phyloP scores from a whole-genome alignment of 2,888 invertebrate species.

The Ferrisia virgata region DNA sequence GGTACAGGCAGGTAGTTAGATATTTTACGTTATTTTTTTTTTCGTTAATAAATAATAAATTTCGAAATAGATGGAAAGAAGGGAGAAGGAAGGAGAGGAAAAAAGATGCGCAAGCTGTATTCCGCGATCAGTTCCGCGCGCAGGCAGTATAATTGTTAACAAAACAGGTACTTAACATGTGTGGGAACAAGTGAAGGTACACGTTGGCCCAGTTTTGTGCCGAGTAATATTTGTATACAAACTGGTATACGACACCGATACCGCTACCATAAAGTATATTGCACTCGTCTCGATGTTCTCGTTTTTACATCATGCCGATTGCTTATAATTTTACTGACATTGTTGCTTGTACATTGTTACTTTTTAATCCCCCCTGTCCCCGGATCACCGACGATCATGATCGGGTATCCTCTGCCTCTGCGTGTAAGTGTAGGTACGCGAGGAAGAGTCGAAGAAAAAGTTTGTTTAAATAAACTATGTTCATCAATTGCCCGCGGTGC shows the following conservation, averaged over 20 bases:
- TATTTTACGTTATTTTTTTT: no score
- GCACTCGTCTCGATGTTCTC: conserved; percentile 40
- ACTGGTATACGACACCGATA: conserved; percentile 44
- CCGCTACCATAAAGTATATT: conserved; percentile 44
- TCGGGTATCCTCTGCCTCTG: not conserved
- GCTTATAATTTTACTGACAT: conserved; percentile 39
- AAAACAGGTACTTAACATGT: conserved; percentile 43
- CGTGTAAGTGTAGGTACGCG: not conserved
- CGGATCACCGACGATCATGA: no score
- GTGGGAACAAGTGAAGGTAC: conserved; percentile 45
- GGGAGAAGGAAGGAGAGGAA: not conserved
- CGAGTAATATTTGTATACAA: conserved; percentile 45
- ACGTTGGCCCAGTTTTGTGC: conserved; percentile 44
- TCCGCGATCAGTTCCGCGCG: conserved; percentile 17
- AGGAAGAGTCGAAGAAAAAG: not conserved
- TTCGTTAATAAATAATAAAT: not conserved
- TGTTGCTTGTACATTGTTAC: conserved; percentile 18
- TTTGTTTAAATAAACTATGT: not conserved
- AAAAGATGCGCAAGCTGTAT: not conserved
- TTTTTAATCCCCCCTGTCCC: not conserved
- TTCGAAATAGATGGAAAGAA: not conserved
- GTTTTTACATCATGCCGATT: conserved; percentile 38
- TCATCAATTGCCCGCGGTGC: not conserved
- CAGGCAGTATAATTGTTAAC: conserved; percentile 11
- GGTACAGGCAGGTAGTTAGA: no score